These are phyloP conservation scores for Chymomyza fuscimana DNA, from an alignment of 2,888 invertebrate species.

Conservation along the genomic window DNA sequence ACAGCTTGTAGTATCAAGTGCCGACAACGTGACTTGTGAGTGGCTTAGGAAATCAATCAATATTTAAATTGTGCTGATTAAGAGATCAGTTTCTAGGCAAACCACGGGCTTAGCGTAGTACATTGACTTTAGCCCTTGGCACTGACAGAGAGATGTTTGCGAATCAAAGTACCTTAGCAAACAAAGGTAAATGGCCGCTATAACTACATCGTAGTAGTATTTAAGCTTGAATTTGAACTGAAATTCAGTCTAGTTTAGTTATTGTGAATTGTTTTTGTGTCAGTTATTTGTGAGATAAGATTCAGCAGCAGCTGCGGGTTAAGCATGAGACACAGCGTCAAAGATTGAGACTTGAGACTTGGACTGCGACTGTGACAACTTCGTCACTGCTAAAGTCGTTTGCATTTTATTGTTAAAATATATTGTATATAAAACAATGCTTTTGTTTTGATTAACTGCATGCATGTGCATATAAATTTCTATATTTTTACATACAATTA, in stretches of 20 bases:
- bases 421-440: conserved; percentile 53
- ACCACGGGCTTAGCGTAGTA: background rate
- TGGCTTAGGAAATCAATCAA: conserved; percentile 45
- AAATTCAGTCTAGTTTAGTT: conserved; percentile 3
- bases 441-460: conserved; percentile 52
- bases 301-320: conserved; percentile 33
- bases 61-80: conserved; percentile 39
- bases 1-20: background rate
- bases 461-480: conserved; percentile 18
- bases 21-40: conserved; percentile 34
- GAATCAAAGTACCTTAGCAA: conserved; percentile 3
- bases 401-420: conserved; percentile 29
- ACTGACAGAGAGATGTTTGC: background rate
- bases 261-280: background rate
- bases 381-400: conserved; percentile 43
- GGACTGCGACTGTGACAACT: conserved; percentile 3
- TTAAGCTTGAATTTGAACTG: background rate
- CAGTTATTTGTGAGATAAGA: conserved; percentile 1
- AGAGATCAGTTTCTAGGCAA: background rate
- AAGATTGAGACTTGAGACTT: background rate
- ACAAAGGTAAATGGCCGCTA: conserved; percentile 23
- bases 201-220: background rate
- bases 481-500: conserved; percentile 27
- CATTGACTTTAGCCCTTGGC: background rate
- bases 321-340: conserved; percentile 38